phyloP scores from a whole-genome alignment of 2,888 invertebrate species.

The Ethmia dodecea region DNA sequence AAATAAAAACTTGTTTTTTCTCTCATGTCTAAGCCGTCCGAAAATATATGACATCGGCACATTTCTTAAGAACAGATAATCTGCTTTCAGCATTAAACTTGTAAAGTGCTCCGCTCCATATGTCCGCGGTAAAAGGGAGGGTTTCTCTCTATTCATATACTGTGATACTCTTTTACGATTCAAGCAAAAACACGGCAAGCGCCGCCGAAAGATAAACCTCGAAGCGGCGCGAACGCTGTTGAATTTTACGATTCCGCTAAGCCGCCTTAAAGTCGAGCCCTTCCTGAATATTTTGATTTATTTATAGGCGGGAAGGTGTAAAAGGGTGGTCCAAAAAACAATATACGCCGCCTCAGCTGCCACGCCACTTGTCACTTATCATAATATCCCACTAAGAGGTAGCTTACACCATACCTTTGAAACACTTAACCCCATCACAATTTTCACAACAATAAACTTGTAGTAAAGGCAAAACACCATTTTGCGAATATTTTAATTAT shows the following conservation, averaged over 20 bases:
- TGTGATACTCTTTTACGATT: conserved; percentile 73
- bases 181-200: conserved; percentile 66
- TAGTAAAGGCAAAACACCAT: not conserved
- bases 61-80: conserved; percentile 47
- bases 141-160: conserved; percentile 68
- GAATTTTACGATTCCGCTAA: conserved; percentile 77
- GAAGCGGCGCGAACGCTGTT: conserved; percentile 67
- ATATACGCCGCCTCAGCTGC: conserved; percentile 53
- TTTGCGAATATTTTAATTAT: not conserved
- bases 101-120: conserved; percentile 57
- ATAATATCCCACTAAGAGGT: conserved; percentile 44
- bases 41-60: conserved; percentile 4
- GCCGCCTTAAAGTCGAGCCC: conserved; percentile 75
- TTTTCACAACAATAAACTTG: no score
- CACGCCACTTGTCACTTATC: conserved; percentile 48
- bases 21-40: no score
- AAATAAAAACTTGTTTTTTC: no score
- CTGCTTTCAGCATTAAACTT: conserved; percentile 60
- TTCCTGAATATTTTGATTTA: conserved; percentile 78
- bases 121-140: conserved; percentile 62
- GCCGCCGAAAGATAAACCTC: conserved; percentile 67
- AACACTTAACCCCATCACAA: no score
- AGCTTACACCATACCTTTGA: conserved; percentile 5
- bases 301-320: conserved; percentile 73
- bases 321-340: conserved; percentile 71